Conservation (phyloP, 2,113 vertebrate species). For the Chrysochloris asiatica region DNA sequence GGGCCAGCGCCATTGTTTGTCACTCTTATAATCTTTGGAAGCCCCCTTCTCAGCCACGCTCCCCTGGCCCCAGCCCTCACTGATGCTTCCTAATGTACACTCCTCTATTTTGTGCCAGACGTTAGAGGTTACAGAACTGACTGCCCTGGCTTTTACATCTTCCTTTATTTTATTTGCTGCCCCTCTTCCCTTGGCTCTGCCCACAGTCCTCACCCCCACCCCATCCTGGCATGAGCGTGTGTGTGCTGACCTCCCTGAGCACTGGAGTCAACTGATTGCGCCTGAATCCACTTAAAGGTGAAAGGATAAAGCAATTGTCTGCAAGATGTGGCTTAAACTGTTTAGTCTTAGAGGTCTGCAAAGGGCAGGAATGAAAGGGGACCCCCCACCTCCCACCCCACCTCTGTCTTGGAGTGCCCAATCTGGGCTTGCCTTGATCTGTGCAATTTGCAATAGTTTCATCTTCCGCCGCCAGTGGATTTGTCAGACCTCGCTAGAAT, state of each 20-base stretch:
- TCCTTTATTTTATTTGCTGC: constrained; percentile 60
- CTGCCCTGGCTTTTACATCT: constrained; percentile 68
- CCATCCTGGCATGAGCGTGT: constrained; percentile 67
- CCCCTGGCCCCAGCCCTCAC: background rate
- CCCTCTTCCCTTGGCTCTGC: background rate
- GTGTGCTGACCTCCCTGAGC: constrained; percentile 80
- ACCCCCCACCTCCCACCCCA: constrained; percentile 61
- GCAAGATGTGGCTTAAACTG: constrained; percentile 82
- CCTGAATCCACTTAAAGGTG: constrained; percentile 87
- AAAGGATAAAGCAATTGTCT: constrained; percentile 85
- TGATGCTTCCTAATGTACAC: background rate
- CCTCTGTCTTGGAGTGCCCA: constrained; percentile 43
- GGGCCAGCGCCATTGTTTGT: constrained; percentile 74
- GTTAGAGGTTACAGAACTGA: constrained; percentile 79
- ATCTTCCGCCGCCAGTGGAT: constrained; percentile 61
- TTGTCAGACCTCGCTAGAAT: constrained; percentile 70
- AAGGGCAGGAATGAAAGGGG: constrained; percentile 82
- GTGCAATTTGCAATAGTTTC: constrained; percentile 76
- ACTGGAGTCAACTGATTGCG: constrained; percentile 81
- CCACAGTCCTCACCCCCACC: background rate
- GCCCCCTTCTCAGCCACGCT: constrained; percentile 55
- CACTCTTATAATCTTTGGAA: constrained; percentile 60
- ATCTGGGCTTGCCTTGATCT: constrained; percentile 64
- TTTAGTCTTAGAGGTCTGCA: constrained; percentile 82
- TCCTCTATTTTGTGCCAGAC: constrained; percentile 80